phyloP scores from a whole-genome alignment of 2,797 vertebrate genomes.

The Trematomus bernacchii region DNA sequence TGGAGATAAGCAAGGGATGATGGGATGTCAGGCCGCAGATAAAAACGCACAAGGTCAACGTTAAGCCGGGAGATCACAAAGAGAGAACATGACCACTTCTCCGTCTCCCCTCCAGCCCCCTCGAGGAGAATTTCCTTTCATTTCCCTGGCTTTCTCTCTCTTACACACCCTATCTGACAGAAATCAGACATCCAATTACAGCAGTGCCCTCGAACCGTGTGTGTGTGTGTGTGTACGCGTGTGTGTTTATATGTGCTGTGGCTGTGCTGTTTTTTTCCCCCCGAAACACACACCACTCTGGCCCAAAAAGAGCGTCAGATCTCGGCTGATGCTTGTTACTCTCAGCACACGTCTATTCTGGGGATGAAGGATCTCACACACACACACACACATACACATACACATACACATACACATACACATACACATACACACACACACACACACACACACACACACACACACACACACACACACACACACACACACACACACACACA shows the following conservation, averaged over 20 bases:
- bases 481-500: background rate
- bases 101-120: conserved; percentile 27
- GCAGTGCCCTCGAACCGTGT: conserved; percentile 54
- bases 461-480: conserved; percentile 14
- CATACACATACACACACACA: background rate
- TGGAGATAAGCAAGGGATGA: conserved; percentile 74
- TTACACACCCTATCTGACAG: conserved; percentile 45
- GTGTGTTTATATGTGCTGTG: conserved; percentile 22
- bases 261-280: conserved; percentile 10
- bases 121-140: conserved; percentile 46
- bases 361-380: conserved; percentile 47
- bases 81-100: conserved; percentile 61
- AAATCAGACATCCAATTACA: conserved; percentile 83
- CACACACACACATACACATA: conserved; percentile 24
- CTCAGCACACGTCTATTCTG: conserved; percentile 57
- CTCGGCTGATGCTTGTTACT: conserved; percentile 59
- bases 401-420: background rate
- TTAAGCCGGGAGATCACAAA: conserved; percentile 73
- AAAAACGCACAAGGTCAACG: conserved; percentile 77
- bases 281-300: conserved; percentile 14
- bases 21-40: conserved; percentile 72
- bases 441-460: background rate
- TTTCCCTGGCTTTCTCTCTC: conserved; percentile 16
- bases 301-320: conserved; percentile 42
- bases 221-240: conserved; percentile 1